These are phyloP conservation scores for Leuctra nigra DNA, from an alignment of 2,888 invertebrate genomes.

Conservation along the genomic window DNA sequence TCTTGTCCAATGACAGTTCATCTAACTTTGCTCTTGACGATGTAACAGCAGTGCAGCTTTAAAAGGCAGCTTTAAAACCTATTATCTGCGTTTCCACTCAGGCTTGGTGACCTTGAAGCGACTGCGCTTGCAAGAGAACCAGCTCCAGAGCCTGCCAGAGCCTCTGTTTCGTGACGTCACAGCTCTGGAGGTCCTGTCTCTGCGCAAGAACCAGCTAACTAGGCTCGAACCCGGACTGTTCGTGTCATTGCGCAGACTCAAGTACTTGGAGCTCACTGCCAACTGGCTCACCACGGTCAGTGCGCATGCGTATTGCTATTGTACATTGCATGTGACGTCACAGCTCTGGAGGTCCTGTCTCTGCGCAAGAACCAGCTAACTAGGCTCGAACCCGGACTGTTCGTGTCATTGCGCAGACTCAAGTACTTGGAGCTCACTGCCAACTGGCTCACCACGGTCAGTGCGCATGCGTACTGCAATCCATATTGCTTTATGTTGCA, in stretches of 20 bases:
- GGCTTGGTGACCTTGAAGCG: constrained; percentile 51
- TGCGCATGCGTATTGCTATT: too few species aligned
- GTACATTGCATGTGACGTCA: too few species aligned
- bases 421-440: constrained; percentile 35
- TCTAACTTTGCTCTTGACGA: too few species aligned
- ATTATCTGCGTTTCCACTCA: not conserved
- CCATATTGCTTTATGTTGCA: too few species aligned
- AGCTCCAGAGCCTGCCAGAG: constrained; percentile 36
- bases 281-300: constrained; percentile 36
- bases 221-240: constrained; percentile 37
- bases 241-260: constrained; percentile 34
- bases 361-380: constrained; percentile 38
- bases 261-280: constrained; percentile 35
- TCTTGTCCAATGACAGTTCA: too few species aligned
- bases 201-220: constrained; percentile 37
- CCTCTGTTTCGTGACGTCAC: constrained; percentile 35
- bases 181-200: constrained; percentile 35
- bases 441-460: too few species aligned
- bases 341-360: constrained; percentile 35
- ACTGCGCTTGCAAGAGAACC: constrained; percentile 63
- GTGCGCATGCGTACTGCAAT: too few species aligned
- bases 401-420: constrained; percentile 35
- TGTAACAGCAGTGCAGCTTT: too few species aligned
- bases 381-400: constrained; percentile 35
- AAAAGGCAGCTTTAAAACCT: too few species aligned